Evolutionary conservation across 1,140 invertebrate genomes (phyloP).

Genomic region (Microplitis demolitor): DNA sequence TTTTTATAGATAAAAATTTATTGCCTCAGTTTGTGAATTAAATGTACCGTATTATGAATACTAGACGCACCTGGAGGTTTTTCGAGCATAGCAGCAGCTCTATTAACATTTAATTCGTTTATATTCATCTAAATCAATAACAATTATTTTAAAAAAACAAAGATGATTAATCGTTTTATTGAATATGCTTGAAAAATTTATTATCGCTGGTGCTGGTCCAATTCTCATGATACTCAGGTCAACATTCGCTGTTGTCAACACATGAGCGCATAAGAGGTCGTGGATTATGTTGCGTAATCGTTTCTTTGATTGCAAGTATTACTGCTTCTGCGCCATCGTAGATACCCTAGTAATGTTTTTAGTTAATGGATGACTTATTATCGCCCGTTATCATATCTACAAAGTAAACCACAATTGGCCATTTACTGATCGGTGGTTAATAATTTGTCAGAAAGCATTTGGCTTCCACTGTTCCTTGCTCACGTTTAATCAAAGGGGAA

Average conservation of each 20-base stretch:
- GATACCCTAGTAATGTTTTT: slow-evolving; percentile 75
- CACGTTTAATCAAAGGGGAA: too few species aligned
- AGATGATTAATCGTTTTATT: slow-evolving; percentile 84
- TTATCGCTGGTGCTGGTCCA: slow-evolving; percentile 91
- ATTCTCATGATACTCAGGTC: slow-evolving; percentile 90
- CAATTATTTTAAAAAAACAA: slow-evolving; percentile 95
- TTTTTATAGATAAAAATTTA: neutral
- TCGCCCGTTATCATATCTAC: too few species aligned
- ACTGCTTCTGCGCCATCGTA: slow-evolving; percentile 94
- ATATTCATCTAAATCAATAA: slow-evolving; percentile 86
- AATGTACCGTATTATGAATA: slow-evolving; percentile 88
- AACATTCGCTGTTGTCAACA: slow-evolving; percentile 78
- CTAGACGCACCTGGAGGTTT: slow-evolving; percentile 96
- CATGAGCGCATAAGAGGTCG: slow-evolving; percentile 78
- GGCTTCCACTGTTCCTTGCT: too few species aligned
- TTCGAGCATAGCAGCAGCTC: slow-evolving; percentile 96
- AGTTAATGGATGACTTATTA: slow-evolving; percentile 50
- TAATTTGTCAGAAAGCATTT: too few species aligned
- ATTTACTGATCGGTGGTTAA: too few species aligned
- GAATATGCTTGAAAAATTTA: slow-evolving; percentile 74
- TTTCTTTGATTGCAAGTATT: slow-evolving; percentile 88
- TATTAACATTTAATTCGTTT: slow-evolving; percentile 93
- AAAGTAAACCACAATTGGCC: too few species aligned
- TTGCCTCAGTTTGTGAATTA: slow-evolving; percentile 92
- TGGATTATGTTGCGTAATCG: slow-evolving; percentile 79